These are phyloP conservation scores for Tribolium castaneum DNA, from an alignment of 1,140 invertebrate genomes.

Conservation along the genomic window DNA sequence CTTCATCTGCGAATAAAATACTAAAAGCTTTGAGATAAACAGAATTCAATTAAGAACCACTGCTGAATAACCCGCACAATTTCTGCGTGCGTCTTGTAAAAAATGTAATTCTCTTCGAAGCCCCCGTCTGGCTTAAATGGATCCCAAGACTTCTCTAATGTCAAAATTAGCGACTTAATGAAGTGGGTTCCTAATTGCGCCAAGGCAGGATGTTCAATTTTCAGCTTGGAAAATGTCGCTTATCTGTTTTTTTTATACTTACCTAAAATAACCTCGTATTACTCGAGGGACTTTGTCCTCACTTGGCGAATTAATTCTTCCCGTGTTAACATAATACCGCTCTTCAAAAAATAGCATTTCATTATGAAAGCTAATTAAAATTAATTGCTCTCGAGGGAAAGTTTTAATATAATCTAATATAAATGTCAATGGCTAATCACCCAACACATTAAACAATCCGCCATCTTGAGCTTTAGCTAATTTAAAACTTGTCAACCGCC, in stretches of 20 bases:
- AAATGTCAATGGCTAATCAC: constrained; percentile 14
- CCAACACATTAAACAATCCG: constrained; percentile 14
- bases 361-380: constrained; percentile 11
- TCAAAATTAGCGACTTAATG: constrained; percentile 41
- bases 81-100: neutral
- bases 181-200: constrained; percentile 38
- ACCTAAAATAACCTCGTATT: constrained; percentile 11
- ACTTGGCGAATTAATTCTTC: neutral
- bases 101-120: constrained; percentile 6
- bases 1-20: neutral
- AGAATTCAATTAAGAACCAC: neutral
- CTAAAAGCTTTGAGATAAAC: neutral
- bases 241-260: constrained; percentile 16
- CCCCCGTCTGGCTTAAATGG: constrained; percentile 16
- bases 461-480: neutral
- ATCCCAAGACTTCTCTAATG: constrained; percentile 33
- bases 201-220: constrained; percentile 34
- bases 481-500: constrained; percentile 1
- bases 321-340: constrained; percentile 9
- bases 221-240: constrained; percentile 26
- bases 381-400: constrained; percentile 4
- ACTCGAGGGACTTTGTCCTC: constrained; percentile 5
- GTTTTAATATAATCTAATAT: constrained; percentile 26
- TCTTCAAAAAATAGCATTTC: neutral
- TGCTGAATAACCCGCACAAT: neutral